Conservation (phyloP, 2,113 vertebrate species). For the Lagopus muta region DNA sequence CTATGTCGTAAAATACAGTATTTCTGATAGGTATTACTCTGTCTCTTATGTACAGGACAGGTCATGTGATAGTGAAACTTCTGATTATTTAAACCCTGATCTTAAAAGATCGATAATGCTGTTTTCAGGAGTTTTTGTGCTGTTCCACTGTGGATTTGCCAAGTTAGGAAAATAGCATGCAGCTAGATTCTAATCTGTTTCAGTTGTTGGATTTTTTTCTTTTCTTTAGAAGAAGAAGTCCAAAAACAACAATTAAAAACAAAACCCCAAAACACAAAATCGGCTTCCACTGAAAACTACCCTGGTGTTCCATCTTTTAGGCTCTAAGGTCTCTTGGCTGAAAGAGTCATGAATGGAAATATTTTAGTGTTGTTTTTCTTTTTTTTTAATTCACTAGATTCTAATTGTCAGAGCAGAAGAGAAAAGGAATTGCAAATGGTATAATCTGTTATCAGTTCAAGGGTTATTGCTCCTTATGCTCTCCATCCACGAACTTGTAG, state of each 20-base stretch:
- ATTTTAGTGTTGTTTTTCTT: neutral
- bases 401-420: neutral
- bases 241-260: neutral
- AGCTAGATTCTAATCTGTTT: neutral
- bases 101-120: neutral
- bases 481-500: neutral
- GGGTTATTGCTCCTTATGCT: neutral
- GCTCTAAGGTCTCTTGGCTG: neutral
- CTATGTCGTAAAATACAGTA: neutral
- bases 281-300: neutral
- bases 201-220: neutral
- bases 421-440: neutral
- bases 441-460: neutral
- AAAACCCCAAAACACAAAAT: neutral
- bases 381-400: neutral
- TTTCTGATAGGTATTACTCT: neutral
- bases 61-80: slow-evolving; percentile 26
- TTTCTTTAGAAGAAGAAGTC: neutral
- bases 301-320: neutral
- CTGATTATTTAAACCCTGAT: slow-evolving; percentile 18
- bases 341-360: neutral
- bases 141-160: slow-evolving; percentile 40
- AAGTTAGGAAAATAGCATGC: slow-evolving; percentile 15
- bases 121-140: slow-evolving; percentile 39
- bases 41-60: neutral